Conservation (phyloP, 2,113 vertebrate genomes). For the Dromaius novaehollandiae region DNA sequence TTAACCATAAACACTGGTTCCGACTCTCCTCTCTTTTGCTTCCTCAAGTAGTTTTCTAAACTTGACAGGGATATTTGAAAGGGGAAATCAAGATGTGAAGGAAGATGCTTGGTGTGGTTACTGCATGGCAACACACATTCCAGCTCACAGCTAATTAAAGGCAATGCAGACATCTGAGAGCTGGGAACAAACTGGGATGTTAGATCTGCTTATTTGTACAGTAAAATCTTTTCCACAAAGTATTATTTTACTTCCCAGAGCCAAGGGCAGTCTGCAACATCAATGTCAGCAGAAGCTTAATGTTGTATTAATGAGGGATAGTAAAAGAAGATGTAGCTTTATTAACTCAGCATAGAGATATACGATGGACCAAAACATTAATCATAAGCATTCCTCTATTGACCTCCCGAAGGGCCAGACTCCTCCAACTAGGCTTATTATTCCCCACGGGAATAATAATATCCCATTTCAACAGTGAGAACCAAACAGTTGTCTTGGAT, state of each 20-base stretch:
- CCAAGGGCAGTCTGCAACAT: conserved; percentile 6
- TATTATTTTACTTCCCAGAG: conserved; percentile 19
- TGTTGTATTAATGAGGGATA: neutral
- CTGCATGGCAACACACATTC: conserved; percentile 41
- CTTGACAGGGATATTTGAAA: neutral
- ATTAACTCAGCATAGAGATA: conserved; percentile 32
- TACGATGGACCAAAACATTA: conserved; percentile 38
- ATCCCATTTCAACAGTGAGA: conserved; percentile 61
- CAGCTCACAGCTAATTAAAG: conserved; percentile 34
- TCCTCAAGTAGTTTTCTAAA: neutral
- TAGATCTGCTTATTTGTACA: conserved; percentile 39
- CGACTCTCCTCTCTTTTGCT: neutral
- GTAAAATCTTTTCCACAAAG: conserved; percentile 37
- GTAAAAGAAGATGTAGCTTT: neutral
- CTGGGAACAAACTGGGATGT: conserved; percentile 33
- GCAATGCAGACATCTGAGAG: conserved; percentile 39
- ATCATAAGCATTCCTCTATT: conserved; percentile 49
- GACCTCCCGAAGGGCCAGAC: conserved; percentile 43
- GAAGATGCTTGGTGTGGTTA: conserved; percentile 48
- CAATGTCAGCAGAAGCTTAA: neutral
- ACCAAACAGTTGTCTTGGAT: conserved; percentile 42
- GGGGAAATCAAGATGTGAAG: conserved; percentile 33
- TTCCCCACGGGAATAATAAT: conserved; percentile 43
- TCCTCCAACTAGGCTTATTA: conserved; percentile 54
- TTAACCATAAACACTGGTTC: neutral